Percentiles rank a stretch among this genome's conserved stretches.
Conservation (phyloP, 1,140 invertebrate genomes). For the Contarinia nasturtii region DNA sequence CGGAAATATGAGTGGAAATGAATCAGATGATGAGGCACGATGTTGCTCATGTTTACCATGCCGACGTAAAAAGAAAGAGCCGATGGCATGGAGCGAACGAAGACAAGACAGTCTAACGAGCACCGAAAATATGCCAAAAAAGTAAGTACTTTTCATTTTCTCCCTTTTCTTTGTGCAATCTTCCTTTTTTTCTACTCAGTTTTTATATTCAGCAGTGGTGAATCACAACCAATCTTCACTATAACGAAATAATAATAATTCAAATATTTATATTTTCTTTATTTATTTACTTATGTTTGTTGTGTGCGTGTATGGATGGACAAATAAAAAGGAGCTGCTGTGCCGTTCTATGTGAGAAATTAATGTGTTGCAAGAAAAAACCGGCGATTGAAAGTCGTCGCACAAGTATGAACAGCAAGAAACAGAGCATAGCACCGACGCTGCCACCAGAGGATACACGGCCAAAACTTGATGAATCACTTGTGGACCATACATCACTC, state of each 20-base stretch:
- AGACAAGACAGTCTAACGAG: constrained; percentile 18
- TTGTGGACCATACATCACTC: constrained; percentile 61
- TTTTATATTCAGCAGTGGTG: no score
- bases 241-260: no score
- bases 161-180: no score
- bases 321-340: constrained; percentile 3
- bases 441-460: constrained; percentile 50
- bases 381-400: constrained; percentile 27
- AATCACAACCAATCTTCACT: no score
- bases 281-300: no score
- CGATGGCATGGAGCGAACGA: constrained; percentile 8
- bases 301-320: no score
- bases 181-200: no score
- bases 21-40: constrained; percentile 3
- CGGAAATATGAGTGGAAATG: no score
- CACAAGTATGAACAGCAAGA: constrained; percentile 36
- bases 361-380: constrained; percentile 16
- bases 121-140: neutral
- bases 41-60: constrained; percentile 23
- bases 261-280: no score
- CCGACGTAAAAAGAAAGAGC: constrained; percentile 8
- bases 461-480: constrained; percentile 52
- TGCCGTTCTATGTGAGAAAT: constrained; percentile 7
- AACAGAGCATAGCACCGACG: constrained; percentile 36
- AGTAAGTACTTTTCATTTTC: neutral